Evolutionary conservation across 2,113 vertebrate species (phyloP).

Genomic region (Petaurus breviceps): DNA sequence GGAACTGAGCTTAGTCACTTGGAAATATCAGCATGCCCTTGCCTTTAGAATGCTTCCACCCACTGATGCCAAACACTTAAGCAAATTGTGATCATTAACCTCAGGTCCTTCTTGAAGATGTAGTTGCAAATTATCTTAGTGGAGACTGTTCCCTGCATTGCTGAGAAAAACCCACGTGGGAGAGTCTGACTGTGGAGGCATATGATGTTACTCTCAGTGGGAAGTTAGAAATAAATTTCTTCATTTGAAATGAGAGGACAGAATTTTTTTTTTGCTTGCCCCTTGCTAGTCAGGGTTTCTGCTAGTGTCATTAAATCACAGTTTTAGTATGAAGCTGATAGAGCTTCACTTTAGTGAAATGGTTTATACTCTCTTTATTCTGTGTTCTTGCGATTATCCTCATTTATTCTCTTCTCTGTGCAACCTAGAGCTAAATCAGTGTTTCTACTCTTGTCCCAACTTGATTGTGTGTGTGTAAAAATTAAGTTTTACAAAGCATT

Average conservation of each 20-base stretch:
- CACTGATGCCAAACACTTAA: neutral
- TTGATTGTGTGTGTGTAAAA: neutral
- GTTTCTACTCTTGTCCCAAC: neutral
- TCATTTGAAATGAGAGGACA: slow-evolving; percentile 28
- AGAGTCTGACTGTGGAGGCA: slow-evolving; percentile 37
- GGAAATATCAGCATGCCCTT: slow-evolving; percentile 6
- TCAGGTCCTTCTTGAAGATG: slow-evolving; percentile 2
- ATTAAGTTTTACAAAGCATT: neutral
- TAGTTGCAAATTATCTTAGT: slow-evolving; percentile 2
- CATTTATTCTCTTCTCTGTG: neutral
- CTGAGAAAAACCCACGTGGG: slow-evolving; percentile 12
- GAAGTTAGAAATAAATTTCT: slow-evolving; percentile 48
- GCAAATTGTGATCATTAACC: slow-evolving; percentile 49
- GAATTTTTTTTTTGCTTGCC: neutral
- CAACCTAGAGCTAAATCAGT: neutral
- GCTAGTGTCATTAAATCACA: neutral
- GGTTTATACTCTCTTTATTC: neutral
- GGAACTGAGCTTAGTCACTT: neutral
- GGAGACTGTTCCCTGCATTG: neutral
- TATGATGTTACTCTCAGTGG: neutral
- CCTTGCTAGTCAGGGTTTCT: slow-evolving; percentile 17
- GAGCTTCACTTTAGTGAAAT: neutral
- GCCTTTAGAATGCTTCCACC: slow-evolving; percentile 35
- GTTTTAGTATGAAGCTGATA: neutral
- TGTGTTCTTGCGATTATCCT: neutral